Evolutionary conservation across 35 echinoderm and acorn worm genomes (phyloP), one percentile per base, ranked within the genome.

Genomic region (Holothuria glaberrima): DNA sequence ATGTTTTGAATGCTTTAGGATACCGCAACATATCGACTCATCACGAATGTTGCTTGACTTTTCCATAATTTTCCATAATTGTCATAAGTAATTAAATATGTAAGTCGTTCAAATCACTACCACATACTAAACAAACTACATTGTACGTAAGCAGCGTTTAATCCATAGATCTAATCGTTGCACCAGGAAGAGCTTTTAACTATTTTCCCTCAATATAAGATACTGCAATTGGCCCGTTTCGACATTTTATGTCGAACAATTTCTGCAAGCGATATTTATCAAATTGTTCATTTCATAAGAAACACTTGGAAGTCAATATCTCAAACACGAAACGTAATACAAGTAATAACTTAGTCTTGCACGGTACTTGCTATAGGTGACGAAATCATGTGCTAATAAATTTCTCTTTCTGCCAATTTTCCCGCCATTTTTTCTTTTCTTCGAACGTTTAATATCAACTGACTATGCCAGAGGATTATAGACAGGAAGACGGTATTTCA

Each of bases 391-490:
- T 64, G 59, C 80, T 84, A 84, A 84, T 84, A 64, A 61, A 84
- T 84, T 35, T 84, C 54, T 54, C 58, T 64, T 84, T 59, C 27
- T 61, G 27, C 52, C 52, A 84, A 84, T 84, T 84, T 84, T 84
- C 59, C 46, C 52, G 74, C 74, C 74, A 78, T 78, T 78, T 78
- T 75, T 78, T 84, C 32, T 84, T 64, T 32, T 32, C 57, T 58
- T 84, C 46, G 58, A 84, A 61, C 26, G 80, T 57, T 84, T 84
- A 84, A 84, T 84, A 84, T 84, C 80, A 57, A 58, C 80, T 84
- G 59, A 84, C 80, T 84, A 64, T 57, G 54, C 80, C 59, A 61
- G 80, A 84, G 80, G 80, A 84, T 84, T 84, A 84, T 84, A 84
- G 80, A 84, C 80, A 64, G 57, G 59, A 84, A 62, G 80, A 84